These are phyloP conservation scores for Drosophila meridionalis DNA, from an alignment of 2,888 invertebrate genomes.

Conservation along the genomic window DNA sequence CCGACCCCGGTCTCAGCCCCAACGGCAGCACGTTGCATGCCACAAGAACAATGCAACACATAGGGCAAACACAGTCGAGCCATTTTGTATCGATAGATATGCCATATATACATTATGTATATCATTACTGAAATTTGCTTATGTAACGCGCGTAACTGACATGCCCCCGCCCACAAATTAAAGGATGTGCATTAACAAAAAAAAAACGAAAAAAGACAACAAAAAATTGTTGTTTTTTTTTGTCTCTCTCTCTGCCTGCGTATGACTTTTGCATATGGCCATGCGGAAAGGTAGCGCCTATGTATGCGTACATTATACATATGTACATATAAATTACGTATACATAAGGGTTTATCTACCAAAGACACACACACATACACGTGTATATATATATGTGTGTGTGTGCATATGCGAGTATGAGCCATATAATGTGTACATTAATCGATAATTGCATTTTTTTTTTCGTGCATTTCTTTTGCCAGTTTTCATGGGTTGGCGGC, in stretches of 20 bases:
- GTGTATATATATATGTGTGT: background rate
- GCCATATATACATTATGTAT: conserved; percentile 50
- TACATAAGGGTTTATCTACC: conserved; percentile 73
- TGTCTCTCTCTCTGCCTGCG: conserved; percentile 14
- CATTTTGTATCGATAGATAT: conserved; percentile 54
- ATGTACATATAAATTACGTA: conserved; percentile 49
- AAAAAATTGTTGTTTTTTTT: conserved; percentile 4
- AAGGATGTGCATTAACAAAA: conserved; percentile 67
- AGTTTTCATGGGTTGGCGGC: conserved; percentile 65
- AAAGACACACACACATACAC: conserved; percentile 39
- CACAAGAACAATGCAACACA: conserved; percentile 63
- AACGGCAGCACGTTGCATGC: conserved; percentile 47
- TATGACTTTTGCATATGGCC: conserved; percentile 50
- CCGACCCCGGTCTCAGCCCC: conserved; percentile 1
- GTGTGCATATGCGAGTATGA: conserved; percentile 41
- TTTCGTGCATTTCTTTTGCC: conserved; percentile 73
- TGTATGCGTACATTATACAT: conserved; percentile 32
- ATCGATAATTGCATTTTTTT: conserved; percentile 80
- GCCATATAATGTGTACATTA: conserved; percentile 78
- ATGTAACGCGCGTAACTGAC: conserved; percentile 69
- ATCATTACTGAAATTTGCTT: conserved; percentile 74
- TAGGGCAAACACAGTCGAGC: conserved; percentile 48
- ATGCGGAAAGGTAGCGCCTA: conserved; percentile 49
- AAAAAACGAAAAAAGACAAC: conserved; percentile 36
- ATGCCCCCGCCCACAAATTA: conserved; percentile 49